These are phyloP conservation scores for Busseola fusca DNA, from an alignment of 2,888 invertebrate genomes.

Conservation along the genomic window DNA sequence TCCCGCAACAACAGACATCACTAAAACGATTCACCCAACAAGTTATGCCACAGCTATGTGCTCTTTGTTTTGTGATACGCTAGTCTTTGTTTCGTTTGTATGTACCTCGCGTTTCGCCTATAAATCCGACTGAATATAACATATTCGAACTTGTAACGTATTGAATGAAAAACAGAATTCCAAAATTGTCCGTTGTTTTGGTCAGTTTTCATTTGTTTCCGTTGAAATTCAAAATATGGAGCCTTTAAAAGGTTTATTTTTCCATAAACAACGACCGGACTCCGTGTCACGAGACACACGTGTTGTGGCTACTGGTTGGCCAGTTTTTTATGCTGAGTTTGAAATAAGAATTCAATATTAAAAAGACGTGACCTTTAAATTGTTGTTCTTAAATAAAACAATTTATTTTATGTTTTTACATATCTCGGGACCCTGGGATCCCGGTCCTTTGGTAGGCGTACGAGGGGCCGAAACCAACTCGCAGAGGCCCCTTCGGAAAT, in stretches of 20 bases:
- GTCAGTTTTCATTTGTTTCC: constrained; percentile 10
- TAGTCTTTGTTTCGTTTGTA: constrained; percentile 56
- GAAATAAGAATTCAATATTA: neutral
- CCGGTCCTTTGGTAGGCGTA: too few species aligned
- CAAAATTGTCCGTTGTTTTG: constrained; percentile 20
- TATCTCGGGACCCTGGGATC: too few species aligned
- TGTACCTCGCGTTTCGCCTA: constrained; percentile 57
- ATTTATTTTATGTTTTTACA: too few species aligned
- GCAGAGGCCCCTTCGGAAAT: too few species aligned
- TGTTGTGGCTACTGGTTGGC: constrained; percentile 17
- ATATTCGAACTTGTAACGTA: constrained; percentile 60
- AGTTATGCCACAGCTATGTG: constrained; percentile 45
- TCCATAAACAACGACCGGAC: neutral
- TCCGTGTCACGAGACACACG: neutral
- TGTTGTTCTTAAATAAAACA: too few species aligned
- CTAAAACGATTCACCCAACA: constrained; percentile 47
- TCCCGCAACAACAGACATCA: constrained; percentile 34
- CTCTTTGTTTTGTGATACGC: constrained; percentile 48
- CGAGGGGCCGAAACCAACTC: too few species aligned
- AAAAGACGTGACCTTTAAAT: too few species aligned
- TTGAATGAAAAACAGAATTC: constrained; percentile 64
- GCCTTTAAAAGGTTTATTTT: constrained; percentile 3
- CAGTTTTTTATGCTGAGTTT: neutral
- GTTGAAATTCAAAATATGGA: constrained; percentile 14
- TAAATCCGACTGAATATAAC: constrained; percentile 65